Conservation (phyloP, 2,797 vertebrate species). For the Natrix natrix region DNA sequence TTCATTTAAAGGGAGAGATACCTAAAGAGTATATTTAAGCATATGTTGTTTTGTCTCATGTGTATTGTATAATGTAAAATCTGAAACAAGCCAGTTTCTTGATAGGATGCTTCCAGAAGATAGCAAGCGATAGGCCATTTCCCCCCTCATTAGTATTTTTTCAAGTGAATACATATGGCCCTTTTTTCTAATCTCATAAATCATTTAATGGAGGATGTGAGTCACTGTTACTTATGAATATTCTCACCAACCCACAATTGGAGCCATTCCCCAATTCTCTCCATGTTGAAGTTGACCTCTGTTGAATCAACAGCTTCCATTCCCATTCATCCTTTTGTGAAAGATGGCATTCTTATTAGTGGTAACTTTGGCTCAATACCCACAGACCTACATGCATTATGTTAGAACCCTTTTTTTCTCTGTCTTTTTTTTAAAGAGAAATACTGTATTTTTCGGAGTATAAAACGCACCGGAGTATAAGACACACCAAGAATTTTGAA, state of each 20-base stretch:
- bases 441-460: too few relatives aligned
- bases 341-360: neutral
- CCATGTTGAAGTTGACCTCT: neutral
- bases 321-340: neutral
- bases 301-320: neutral
- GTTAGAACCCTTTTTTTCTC: neutral
- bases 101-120: neutral
- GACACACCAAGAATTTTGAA: too few relatives aligned
- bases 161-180: neutral
- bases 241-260: neutral
- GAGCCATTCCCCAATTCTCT: neutral
- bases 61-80: neutral
- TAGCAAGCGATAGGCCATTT: neutral
- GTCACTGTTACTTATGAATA: neutral
- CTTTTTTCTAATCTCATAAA: neutral
- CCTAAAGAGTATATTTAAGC: too few relatives aligned
- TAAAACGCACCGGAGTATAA: too few relatives aligned
- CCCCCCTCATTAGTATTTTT: neutral
- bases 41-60: neutral
- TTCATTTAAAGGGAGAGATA: neutral
- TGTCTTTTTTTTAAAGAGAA: neutral
- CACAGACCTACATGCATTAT: neutral
- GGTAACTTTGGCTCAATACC: neutral
- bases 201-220: neutral
- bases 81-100: neutral